Percentiles rank a stretch among this genome's conserved stretches.
These are phyloP conservation scores for Kryptopterus vitreolus DNA, from an alignment of 2,797 vertebrate genomes.

Conservation along the genomic window DNA sequence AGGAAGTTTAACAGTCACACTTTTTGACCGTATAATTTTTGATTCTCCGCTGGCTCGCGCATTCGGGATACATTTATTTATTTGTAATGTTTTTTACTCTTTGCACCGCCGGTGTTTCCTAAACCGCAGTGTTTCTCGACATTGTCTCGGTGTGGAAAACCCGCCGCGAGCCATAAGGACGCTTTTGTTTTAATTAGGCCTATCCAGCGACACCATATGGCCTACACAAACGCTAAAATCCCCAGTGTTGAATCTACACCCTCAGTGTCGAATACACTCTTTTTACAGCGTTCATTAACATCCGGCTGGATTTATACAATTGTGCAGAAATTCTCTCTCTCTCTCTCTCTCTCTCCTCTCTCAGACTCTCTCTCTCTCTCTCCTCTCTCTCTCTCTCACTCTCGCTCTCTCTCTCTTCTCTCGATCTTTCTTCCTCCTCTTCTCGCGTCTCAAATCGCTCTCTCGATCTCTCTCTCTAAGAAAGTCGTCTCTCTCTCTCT, in stretches of 20 bases:
- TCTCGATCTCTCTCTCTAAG: too few relatives aligned
- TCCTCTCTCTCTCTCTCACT: too few relatives aligned
- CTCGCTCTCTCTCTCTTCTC: too few relatives aligned
- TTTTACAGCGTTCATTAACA: background rate
- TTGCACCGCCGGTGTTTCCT: background rate
- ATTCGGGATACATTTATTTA: background rate
- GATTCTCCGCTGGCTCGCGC: too few relatives aligned
- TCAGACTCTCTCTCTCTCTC: too few relatives aligned
- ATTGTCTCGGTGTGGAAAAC: background rate
- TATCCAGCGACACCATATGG: slow-evolving; percentile 8
- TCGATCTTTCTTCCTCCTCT: too few relatives aligned
- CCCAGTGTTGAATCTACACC: slow-evolving; percentile 26
- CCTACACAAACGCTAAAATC: slow-evolving; percentile 15
- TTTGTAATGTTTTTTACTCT: background rate
- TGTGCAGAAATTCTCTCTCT: background rate
- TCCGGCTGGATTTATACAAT: slow-evolving; percentile 7
- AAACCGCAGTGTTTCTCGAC: background rate
- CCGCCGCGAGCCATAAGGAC: slow-evolving; percentile 50
- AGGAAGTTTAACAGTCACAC: too few relatives aligned
- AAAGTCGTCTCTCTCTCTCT: too few relatives aligned
- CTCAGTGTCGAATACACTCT: slow-evolving; percentile 2
- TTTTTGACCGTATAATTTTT: too few relatives aligned
- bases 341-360: background rate
- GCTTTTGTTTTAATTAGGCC: slow-evolving; percentile 56
- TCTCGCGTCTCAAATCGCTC: too few relatives aligned